phyloP scores from a whole-genome alignment of 2,888 invertebrate genomes.

The Drosophila cognata region DNA sequence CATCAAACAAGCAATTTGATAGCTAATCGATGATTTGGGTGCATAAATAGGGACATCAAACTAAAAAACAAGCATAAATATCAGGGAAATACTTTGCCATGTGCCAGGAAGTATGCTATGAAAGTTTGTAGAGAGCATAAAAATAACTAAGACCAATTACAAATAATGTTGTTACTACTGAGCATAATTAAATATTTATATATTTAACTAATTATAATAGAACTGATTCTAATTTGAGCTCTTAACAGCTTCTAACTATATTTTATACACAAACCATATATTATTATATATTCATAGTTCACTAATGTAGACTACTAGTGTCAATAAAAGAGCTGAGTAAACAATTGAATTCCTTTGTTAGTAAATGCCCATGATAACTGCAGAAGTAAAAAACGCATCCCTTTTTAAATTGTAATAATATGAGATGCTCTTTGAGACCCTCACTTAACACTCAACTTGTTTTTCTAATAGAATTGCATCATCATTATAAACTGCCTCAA shows the following conservation, averaged over 20 bases:
- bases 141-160: neutral
- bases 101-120: conserved; percentile 32
- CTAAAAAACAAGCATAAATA: neutral
- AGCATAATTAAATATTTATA: neutral
- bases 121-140: neutral
- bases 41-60: neutral
- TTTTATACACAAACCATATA: neutral
- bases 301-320: neutral
- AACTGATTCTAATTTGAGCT: neutral
- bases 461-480: conserved; percentile 52
- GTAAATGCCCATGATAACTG: neutral
- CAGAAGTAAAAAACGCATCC: neutral
- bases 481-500: conserved; percentile 22
- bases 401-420: neutral
- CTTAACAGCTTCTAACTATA: neutral
- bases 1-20: neutral
- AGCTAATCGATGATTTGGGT: conserved; percentile 2
- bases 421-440: neutral
- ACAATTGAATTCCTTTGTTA: neutral
- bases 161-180: neutral
- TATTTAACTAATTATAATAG: neutral
- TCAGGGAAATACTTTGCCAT: neutral
- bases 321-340: neutral
- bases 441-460: neutral
- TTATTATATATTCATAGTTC: neutral